phyloP scores from a whole-genome alignment of 2,888 invertebrate species.

The Mellilla xanthometata region DNA sequence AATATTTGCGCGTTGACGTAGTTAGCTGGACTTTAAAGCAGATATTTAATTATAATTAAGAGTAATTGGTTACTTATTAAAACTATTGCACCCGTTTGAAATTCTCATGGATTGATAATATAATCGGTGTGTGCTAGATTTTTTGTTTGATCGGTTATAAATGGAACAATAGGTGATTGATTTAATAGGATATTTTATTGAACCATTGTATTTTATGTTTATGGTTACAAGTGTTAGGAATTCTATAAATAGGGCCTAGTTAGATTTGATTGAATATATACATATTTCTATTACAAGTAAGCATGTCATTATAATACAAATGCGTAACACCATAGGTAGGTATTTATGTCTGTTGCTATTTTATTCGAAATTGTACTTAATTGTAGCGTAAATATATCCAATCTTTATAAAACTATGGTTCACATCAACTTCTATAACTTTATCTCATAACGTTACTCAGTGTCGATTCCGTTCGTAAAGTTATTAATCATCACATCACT shows the following conservation, averaged over 20 bases:
- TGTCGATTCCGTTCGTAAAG: too few relatives aligned
- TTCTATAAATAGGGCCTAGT: background rate
- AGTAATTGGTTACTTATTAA: background rate
- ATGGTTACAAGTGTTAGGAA: background rate
- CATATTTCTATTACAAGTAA: too few relatives aligned
- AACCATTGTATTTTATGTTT: conserved; percentile 22
- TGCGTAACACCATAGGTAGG: too few relatives aligned
- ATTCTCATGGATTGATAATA: conserved; percentile 9
- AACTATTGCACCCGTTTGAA: background rate
- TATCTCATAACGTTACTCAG: too few relatives aligned
- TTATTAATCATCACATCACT: too few relatives aligned
- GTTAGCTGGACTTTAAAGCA: background rate
- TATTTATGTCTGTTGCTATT: too few relatives aligned
- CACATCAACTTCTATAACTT: too few relatives aligned
- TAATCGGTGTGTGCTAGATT: background rate
- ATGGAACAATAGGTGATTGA: conserved; percentile 21
- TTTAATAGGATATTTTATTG: conserved; percentile 10
- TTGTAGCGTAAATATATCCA: too few relatives aligned
- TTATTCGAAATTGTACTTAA: too few relatives aligned
- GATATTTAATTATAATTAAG: conserved; percentile 1
- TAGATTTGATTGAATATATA: too few relatives aligned
- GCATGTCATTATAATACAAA: too few relatives aligned
- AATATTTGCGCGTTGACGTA: conserved; percentile 9
- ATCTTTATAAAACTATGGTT: too few relatives aligned
- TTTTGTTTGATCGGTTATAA: conserved; percentile 4